Conservation (phyloP, 1,140 invertebrate genomes). For the Drosophila rhopaloa region DNA sequence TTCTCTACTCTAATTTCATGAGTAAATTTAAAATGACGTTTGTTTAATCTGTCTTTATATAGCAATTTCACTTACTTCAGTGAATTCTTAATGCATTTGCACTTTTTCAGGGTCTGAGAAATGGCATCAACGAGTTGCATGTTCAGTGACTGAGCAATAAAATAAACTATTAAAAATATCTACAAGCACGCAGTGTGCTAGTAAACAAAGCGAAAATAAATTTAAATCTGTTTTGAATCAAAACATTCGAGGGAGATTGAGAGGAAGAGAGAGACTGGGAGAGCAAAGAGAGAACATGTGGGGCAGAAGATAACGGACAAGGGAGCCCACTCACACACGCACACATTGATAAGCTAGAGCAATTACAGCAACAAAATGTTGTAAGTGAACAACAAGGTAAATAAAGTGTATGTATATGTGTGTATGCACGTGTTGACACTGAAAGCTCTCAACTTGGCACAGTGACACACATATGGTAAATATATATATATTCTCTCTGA, state of each 20-base stretch:
- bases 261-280: not conserved
- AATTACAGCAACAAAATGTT: constrained; percentile 56
- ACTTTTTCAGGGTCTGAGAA: constrained; percentile 29
- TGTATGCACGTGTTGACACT: constrained; percentile 42
- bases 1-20: not conserved
- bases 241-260: constrained; percentile 3
- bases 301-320: constrained; percentile 26
- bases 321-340: constrained; percentile 11
- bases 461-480: constrained; percentile 63
- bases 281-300: constrained; percentile 1
- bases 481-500: constrained; percentile 7
- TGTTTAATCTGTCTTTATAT: not conserved
- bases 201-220: constrained; percentile 28
- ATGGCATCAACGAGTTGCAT: constrained; percentile 32
- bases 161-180: constrained; percentile 22
- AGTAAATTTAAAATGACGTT: not conserved
- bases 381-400: constrained; percentile 50
- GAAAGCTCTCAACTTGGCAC: constrained; percentile 61
- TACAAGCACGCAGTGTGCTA: constrained; percentile 10
- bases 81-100: not conserved
- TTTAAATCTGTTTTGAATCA: constrained; percentile 42
- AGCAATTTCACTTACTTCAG: constrained; percentile 10
- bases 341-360: constrained; percentile 50
- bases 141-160: constrained; percentile 40
- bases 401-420: constrained; percentile 13